Percentiles rank a stretch among this genome's conserved stretches.
Evolutionary conservation across 1,140 invertebrate species (phyloP).

Genomic region (Temnothorax longispinosus): DNA sequence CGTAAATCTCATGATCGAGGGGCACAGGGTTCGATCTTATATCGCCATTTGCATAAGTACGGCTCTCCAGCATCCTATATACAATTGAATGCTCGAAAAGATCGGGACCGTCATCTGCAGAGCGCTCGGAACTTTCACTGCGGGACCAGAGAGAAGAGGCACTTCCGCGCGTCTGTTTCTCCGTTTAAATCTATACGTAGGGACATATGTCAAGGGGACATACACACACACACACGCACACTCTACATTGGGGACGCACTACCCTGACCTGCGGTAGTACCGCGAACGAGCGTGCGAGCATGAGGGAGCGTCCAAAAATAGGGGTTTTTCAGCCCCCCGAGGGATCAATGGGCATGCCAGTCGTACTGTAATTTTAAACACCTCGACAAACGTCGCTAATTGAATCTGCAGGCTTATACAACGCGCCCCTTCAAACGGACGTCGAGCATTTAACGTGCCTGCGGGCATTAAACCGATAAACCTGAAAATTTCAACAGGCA

Average conservation of each 20-base stretch:
- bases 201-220: constrained; percentile 63
- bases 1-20: background rate
- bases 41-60: background rate
- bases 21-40: background rate
- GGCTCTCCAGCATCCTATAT: background rate
- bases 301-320: constrained; percentile 70
- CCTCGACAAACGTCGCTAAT: constrained; percentile 67
- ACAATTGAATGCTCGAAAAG: constrained; percentile 15
- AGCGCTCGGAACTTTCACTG: constrained; percentile 30
- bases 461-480: constrained; percentile 53
- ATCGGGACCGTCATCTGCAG: constrained; percentile 17
- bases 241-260: constrained; percentile 39
- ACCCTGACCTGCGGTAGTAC: constrained; percentile 72
- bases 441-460: background rate
- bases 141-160: constrained; percentile 47
- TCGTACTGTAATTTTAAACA: constrained; percentile 71
- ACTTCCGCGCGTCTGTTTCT: constrained; percentile 34
- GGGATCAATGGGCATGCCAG: constrained; percentile 65
- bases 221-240: background rate
- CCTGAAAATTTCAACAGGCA: constrained; percentile 21
- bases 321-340: constrained; percentile 57
- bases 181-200: constrained; percentile 60
- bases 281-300: background rate
- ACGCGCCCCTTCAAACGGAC: constrained; percentile 18
- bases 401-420: constrained; percentile 58